Percentiles rank a stretch among this genome's conserved stretches.
Evolutionary conservation across 2,888 invertebrate genomes (phyloP).

Genomic region (Cryptophagus acutangulus): DNA sequence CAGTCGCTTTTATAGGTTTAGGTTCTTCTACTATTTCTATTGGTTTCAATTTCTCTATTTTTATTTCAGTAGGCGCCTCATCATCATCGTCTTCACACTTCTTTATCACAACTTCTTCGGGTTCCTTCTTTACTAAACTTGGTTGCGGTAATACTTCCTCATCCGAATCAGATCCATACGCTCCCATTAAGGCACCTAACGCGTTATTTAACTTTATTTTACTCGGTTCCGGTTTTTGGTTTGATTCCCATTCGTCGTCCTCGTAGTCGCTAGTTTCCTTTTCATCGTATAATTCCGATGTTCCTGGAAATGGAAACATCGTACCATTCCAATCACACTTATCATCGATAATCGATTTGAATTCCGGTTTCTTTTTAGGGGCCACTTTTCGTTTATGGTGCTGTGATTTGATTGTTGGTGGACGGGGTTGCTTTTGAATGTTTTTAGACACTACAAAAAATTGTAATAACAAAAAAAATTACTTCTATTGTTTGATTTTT

Average conservation of each 20-base stretch:
- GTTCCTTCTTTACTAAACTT: constrained; percentile 1
- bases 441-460: constrained; percentile 3
- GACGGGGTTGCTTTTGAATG: constrained; percentile 18
- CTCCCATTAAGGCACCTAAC: constrained; percentile 54
- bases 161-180: constrained; percentile 55
- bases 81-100: constrained; percentile 29
- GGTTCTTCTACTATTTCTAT: constrained; percentile 28
- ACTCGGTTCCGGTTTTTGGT: constrained; percentile 7
- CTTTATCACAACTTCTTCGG: neutral
- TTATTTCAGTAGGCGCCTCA: constrained; percentile 51
- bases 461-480: neutral
- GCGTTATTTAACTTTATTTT: constrained; percentile 50
- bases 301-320: constrained; percentile 45
- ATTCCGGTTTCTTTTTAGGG: constrained; percentile 11
- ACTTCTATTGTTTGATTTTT: neutral
- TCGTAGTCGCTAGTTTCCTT: constrained; percentile 33
- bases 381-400: constrained; percentile 3
- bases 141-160: constrained; percentile 26
- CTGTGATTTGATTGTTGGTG: neutral
- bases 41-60: constrained; percentile 39
- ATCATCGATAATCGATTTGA: constrained; percentile 40
- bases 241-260: constrained; percentile 42
- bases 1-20: constrained; percentile 14
- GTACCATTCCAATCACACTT: constrained; percentile 44
- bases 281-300: constrained; percentile 31